Conservation (phyloP, 2,888 invertebrate genomes). For the Osmoderma eremita region DNA sequence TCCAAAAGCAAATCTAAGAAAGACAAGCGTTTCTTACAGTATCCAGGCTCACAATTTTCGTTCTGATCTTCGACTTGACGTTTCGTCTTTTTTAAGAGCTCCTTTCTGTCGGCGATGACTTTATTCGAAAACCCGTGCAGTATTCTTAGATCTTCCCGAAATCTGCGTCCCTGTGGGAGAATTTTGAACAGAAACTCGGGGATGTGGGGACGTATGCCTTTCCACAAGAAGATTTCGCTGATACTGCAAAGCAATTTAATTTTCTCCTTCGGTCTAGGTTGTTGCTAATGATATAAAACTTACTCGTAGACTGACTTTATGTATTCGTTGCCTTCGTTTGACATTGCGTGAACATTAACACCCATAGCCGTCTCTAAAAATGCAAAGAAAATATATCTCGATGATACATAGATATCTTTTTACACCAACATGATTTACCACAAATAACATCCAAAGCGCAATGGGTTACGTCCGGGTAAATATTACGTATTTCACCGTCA, state of each 20-base stretch:
- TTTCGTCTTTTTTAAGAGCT: background rate
- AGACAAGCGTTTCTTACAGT: constrained; percentile 45
- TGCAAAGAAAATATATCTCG: too few relatives aligned
- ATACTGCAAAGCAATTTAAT: constrained; percentile 31
- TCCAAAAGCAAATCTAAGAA: constrained; percentile 55
- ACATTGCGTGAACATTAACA: constrained; percentile 62
- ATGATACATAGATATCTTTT: background rate
- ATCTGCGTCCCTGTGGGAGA: constrained; percentile 60
- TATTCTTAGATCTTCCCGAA: constrained; percentile 61
- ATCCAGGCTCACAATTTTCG: background rate
- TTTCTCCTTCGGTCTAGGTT: background rate
- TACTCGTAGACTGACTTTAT: constrained; percentile 63
- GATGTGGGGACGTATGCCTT: constrained; percentile 62
- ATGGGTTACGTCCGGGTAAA: constrained; percentile 54
- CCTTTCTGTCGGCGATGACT: constrained; percentile 24
- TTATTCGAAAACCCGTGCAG: constrained; percentile 62
- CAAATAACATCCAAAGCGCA: constrained; percentile 57
- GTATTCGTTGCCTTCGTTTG: constrained; percentile 62
- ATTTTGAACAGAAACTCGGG: constrained; percentile 63
- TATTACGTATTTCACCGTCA: constrained; percentile 53
- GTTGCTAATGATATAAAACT: constrained; percentile 45
- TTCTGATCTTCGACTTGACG: background rate
- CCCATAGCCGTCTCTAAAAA: constrained; percentile 71
- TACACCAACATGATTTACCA: constrained; percentile 48
- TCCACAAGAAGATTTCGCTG: constrained; percentile 42